A percentile compares a stretch with the other conserved stretches of the same genome.
phyloP scores from a whole-genome alignment of 1,140 invertebrate species.

The Cepaea nemoralis region DNA sequence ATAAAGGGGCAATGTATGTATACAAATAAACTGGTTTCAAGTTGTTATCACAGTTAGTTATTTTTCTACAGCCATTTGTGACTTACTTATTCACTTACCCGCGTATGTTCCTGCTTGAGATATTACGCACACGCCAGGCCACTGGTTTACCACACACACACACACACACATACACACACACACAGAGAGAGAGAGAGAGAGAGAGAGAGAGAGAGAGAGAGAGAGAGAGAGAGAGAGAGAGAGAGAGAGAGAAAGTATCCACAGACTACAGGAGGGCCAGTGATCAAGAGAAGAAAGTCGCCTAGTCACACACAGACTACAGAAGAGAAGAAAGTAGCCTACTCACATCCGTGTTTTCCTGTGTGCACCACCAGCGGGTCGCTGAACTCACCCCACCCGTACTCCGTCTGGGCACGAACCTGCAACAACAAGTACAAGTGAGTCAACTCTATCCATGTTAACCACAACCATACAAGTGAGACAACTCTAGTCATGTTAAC shows the following conservation, averaged over 20 bases:
- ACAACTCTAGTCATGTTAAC: no score
- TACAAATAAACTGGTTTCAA: no score
- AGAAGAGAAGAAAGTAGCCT: neutral
- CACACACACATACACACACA: no score
- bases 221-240: constrained; percentile 41
- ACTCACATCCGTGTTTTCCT: constrained; percentile 68
- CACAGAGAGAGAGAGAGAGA: neutral
- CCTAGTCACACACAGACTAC: neutral
- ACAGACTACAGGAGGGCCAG: neutral
- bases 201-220: constrained; percentile 33
- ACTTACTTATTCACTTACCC: no score
- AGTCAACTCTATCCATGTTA: no score
- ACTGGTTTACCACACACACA: no score
- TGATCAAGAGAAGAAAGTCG: neutral
- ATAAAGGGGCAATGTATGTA: no score
- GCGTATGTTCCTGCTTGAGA: no score
- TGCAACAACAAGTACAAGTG: constrained; percentile 45
- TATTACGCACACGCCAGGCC: no score
- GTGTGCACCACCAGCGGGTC: constrained; percentile 88
- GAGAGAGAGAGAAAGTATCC: constrained; percentile 13
- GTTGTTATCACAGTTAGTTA: no score
- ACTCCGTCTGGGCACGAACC: constrained; percentile 89
- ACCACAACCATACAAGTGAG: no score
- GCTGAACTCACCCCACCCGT: constrained; percentile 93
- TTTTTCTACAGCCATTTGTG: no score